Conservation (phyloP, 1,140 invertebrate species). For the Atopsyche davidsoni region DNA sequence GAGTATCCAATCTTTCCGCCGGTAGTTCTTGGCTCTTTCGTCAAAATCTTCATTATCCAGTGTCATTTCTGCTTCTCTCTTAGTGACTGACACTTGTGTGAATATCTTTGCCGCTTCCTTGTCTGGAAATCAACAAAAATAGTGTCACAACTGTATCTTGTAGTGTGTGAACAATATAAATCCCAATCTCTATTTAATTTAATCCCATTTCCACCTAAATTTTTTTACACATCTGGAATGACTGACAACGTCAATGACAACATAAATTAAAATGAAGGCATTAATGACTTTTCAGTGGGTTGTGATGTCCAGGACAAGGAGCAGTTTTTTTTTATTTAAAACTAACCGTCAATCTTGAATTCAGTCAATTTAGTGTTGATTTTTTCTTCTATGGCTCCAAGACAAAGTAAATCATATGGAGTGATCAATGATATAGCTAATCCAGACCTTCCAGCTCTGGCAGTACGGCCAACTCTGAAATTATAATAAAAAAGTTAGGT, state of each 20-base stretch:
- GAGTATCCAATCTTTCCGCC: slow-evolving; percentile 79
- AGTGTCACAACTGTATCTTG: slow-evolving; percentile 13
- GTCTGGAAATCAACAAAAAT: slow-evolving; percentile 51
- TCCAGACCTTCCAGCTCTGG: slow-evolving; percentile 82
- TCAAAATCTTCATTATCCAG: slow-evolving; percentile 89
- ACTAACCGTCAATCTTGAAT: slow-evolving; percentile 74
- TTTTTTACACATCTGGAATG: too few relatives aligned
- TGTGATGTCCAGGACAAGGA: too few relatives aligned
- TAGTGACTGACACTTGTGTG: slow-evolving; percentile 84
- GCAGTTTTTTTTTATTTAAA: too few relatives aligned
- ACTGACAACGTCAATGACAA: too few relatives aligned
- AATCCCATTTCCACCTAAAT: too few relatives aligned
- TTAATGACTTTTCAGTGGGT: too few relatives aligned
- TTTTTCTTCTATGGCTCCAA: slow-evolving; percentile 79
- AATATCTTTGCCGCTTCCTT: slow-evolving; percentile 80
- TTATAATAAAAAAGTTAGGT: too few relatives aligned
- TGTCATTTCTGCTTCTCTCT: slow-evolving; percentile 85
- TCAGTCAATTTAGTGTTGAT: slow-evolving; percentile 84
- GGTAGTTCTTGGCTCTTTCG: slow-evolving; percentile 81
- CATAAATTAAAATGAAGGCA: too few relatives aligned
- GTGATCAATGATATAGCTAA: slow-evolving; percentile 86
- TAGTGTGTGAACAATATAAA: slow-evolving; percentile 1
- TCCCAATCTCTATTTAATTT: too few relatives aligned
- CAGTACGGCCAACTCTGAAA: slow-evolving; percentile 86
- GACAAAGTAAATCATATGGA: slow-evolving; percentile 81